These are phyloP conservation scores for Neoascia interrupta DNA, from an alignment of 2,888 invertebrate genomes.

Conservation along the genomic window DNA sequence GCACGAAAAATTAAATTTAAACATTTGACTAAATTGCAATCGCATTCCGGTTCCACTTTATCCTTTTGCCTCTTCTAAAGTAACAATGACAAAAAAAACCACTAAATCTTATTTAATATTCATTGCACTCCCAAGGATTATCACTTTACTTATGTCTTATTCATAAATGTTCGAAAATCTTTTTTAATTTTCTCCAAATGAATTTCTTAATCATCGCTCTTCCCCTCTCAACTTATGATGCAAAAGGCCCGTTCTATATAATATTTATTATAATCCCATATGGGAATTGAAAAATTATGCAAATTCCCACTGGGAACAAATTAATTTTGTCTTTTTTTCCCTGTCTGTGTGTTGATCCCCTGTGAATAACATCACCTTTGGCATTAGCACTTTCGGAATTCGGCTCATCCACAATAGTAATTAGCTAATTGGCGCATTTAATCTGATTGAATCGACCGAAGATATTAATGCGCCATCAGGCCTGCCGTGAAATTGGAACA, in stretches of 20 bases:
- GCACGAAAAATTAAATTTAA: too few species aligned
- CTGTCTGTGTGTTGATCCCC: constrained; percentile 11
- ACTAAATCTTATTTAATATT: too few species aligned
- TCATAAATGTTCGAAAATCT: too few species aligned
- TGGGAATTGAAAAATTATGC: constrained; percentile 48
- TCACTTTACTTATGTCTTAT: too few species aligned
- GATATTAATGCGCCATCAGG: not conserved
- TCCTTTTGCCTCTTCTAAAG: too few species aligned
- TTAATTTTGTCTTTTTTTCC: constrained; percentile 28
- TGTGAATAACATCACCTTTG: constrained; percentile 36
- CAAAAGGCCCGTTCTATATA: constrained; percentile 21
- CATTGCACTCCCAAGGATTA: too few species aligned
- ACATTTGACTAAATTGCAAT: too few species aligned
- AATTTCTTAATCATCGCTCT: constrained; percentile 40
- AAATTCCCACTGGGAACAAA: constrained; percentile 50
- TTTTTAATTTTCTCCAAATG: not conserved
- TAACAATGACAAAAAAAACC: too few species aligned
- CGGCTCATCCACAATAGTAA: constrained; percentile 33
- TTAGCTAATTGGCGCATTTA: constrained; percentile 51
- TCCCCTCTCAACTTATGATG: not conserved
- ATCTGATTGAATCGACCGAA: constrained; percentile 57
- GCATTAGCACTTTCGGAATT: constrained; percentile 44
- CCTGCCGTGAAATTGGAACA: constrained; percentile 64
- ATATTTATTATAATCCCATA: constrained; percentile 40
- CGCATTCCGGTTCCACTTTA: too few species aligned